phyloP scores from a whole-genome alignment of 2,797 vertebrate genomes.

The Lophius americanus region DNA sequence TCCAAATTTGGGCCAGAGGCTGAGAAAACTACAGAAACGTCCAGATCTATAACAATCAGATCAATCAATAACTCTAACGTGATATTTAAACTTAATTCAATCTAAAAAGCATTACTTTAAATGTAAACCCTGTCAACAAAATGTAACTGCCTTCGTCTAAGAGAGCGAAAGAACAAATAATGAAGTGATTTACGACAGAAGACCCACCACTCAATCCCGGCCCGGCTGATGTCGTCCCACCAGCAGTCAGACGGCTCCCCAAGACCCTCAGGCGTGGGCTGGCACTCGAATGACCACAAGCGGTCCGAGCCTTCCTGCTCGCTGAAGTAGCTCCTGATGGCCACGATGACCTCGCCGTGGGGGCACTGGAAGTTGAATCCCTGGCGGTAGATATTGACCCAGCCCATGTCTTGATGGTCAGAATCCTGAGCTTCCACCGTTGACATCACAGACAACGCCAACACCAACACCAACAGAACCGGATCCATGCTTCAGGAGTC shows the following conservation, averaged over 20 bases:
- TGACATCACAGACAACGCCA: slow-evolving; percentile 77
- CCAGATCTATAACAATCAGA: neutral
- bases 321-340: slow-evolving; percentile 89
- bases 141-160: neutral
- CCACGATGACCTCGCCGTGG: slow-evolving; percentile 91
- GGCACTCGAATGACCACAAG: slow-evolving; percentile 94
- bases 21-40: neutral
- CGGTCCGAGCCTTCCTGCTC: slow-evolving; percentile 91
- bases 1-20: neutral
- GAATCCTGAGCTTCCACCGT: slow-evolving; percentile 66
- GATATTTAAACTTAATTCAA: neutral
- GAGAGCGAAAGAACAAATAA: slow-evolving; percentile 1
- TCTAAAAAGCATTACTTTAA: neutral
- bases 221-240: slow-evolving; percentile 98
- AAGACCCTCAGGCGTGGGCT: slow-evolving; percentile 86
- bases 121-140: too few relatives aligned
- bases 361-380: slow-evolving; percentile 98
- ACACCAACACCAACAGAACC: slow-evolving; percentile 67
- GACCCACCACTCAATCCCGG: slow-evolving; percentile 94
- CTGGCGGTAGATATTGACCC: slow-evolving; percentile 91
- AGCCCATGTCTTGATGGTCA: slow-evolving; percentile 84
- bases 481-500: slow-evolving; percentile 84
- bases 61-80: neutral
- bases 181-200: slow-evolving; percentile 3
- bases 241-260: slow-evolving; percentile 95